A percentile compares a stretch with the other conserved stretches of the same genome.
These are phyloP conservation scores for Drosophila neotestacea DNA, from an alignment of 2,888 invertebrate species.

Conservation along the genomic window DNA sequence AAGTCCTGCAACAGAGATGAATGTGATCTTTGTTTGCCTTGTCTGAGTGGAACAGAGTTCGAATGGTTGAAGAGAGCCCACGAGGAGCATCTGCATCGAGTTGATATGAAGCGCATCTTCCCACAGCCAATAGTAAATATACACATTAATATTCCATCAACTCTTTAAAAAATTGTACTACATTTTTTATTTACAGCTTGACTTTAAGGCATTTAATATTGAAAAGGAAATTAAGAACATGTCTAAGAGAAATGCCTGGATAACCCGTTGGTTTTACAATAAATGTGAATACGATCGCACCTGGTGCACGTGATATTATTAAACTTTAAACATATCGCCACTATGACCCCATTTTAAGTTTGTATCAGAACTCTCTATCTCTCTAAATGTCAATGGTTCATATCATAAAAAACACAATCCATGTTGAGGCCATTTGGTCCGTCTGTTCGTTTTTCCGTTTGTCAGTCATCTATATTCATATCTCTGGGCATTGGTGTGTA, in stretches of 20 bases:
- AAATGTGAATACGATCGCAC: conserved; percentile 92
- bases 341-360: conserved; percentile 8
- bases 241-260: conserved; percentile 89
- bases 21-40: conserved; percentile 93
- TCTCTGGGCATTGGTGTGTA: not conserved
- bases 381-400: not conserved
- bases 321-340: not conserved
- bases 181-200: conserved; percentile 57
- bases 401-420: not conserved
- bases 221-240: conserved; percentile 86
- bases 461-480: not conserved
- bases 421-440: not conserved
- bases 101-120: conserved; percentile 92
- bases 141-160: not conserved
- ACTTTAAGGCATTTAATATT: conserved; percentile 74
- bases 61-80: conserved; percentile 89
- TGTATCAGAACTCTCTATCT: not conserved
- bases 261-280: conserved; percentile 94
- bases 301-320: conserved; percentile 88
- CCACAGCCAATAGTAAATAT: conserved; percentile 88
- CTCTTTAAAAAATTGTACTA: not conserved
- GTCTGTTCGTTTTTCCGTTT: not conserved
- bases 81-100: conserved; percentile 92
- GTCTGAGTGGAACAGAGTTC: conserved; percentile 88
- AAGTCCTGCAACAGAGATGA: conserved; percentile 88